Percentiles rank a stretch among this genome's conserved stretches.
Evolutionary conservation across 2,888 invertebrate genomes (phyloP).

Genomic region (Entomobrya multifasciata): DNA sequence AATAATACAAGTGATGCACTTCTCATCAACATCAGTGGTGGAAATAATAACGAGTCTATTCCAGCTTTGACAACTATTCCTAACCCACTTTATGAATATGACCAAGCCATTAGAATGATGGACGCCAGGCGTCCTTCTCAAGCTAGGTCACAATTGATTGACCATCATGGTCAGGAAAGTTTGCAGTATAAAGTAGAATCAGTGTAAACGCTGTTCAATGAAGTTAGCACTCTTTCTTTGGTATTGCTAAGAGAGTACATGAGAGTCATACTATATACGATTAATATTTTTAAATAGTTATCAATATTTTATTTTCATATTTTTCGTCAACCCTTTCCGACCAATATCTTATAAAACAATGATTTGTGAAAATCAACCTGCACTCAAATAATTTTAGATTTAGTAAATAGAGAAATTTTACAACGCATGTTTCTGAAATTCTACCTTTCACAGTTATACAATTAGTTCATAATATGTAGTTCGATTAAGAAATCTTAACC

Average conservation of each 20-base stretch:
- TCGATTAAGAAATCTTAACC: too few relatives aligned
- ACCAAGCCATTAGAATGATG: constrained; percentile 66
- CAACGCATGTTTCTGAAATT: too few relatives aligned
- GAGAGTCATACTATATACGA: too few relatives aligned
- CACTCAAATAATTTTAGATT: too few relatives aligned
- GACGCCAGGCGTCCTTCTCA: constrained; percentile 62
- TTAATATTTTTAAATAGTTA: too few relatives aligned
- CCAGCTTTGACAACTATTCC: constrained; percentile 48
- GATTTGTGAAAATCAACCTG: not conserved
- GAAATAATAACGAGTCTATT: constrained; percentile 41
- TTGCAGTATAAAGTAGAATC: constrained; percentile 64
- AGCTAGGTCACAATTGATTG: constrained; percentile 63
- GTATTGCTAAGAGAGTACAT: too few relatives aligned
- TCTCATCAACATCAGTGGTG: constrained; percentile 43
- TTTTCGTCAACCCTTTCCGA: constrained; percentile 1
- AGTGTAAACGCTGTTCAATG: too few relatives aligned
- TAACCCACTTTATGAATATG: constrained; percentile 69
- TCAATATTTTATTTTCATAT: constrained; percentile 39
- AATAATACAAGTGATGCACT: constrained; percentile 64
- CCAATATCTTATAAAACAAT: constrained; percentile 11
- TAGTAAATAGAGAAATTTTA: too few relatives aligned
- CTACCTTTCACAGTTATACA: too few relatives aligned
- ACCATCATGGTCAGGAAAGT: constrained; percentile 47
- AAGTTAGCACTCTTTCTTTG: too few relatives aligned
- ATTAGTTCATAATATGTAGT: too few relatives aligned